Evolutionary conservation across 35 echinoderm and acorn worm genomes (phyloP), one percentile per base, ranked within the genome.

Genomic region (Apostichopus parvimensis): DNA sequence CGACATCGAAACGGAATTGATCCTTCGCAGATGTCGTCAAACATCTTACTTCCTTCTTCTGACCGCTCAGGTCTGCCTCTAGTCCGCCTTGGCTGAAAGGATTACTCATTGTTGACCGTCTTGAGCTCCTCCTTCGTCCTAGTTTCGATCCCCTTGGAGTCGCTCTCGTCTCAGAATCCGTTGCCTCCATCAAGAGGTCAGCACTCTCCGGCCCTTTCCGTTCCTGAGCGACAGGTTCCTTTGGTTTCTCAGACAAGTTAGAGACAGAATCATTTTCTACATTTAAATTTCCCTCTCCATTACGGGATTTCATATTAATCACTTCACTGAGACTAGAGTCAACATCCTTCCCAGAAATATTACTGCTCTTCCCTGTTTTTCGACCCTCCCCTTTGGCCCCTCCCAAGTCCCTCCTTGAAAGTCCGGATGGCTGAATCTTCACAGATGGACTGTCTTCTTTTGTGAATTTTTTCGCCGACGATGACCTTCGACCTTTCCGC

Each of bases 61-160:
- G 71, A 75, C 71, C 17, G 15, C n/a, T 75, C 21, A 6, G 12
- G 71, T 75, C 17, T n/a, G 24, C 17, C 64, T 14, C 11, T 68
- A 8, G 64, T 7, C 64, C 64, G 7, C 71, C 15, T 1, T 18
- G 7, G 71, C 71, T 20, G 12, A 14, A 7, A 18, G 14, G 6
- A 7, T 22, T 75, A 4, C 15, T n/a, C 17, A 75, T 61, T 5
- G 12, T 61, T n/a, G 17, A 75, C 71, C 71, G 6, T 60, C 81
- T 84, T 17, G 81, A 84, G 81, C 81, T 84, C 20, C 81, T 84
- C 81, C 81, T 84, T 14, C 81, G 57, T 4, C 21, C 15, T 18
- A 82, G 15, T 53, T 82, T 82, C n/a, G 79, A 82, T 75, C 6
- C 21, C 17, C 21, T 14, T 75, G 71, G 20, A 8, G 58, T 9